Evolutionary conservation across 2,888 invertebrate species (phyloP), one percentile per base, ranked within the genome.

Genomic region (Acleris holmiana): DNA sequence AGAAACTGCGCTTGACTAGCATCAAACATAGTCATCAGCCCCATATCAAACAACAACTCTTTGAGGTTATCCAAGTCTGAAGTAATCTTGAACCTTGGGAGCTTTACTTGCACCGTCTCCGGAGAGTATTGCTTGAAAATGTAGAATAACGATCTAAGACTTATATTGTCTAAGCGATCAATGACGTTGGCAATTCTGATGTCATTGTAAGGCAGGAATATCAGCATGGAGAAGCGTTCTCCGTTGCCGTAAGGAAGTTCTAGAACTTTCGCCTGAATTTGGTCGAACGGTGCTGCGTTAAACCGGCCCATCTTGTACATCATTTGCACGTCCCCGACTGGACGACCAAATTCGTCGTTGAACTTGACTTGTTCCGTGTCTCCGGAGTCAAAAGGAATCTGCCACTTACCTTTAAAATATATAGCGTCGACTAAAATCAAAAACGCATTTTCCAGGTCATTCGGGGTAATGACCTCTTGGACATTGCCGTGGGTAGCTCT

Each of bases 41-140:
- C 91, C 89, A 91, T 91, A 66, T 89, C 89, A 0, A 72, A 74
- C 0, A 91, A 71, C 1, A 89, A 67, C 46, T 92, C 90, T 80
- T 87, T 95, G 87, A 69, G 73, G 65, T 90, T 88, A 56, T 80
- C 83, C 19, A 89, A 72, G 18, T 90, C 86, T 0, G 95, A 94
- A 1, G 88, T 78, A 4, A 94, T 88, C 62, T 89, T 92, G 73
- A 95, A 95, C 70, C 91, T 90, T 0, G 95, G 95, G 47, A 95
- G 71, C 70, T 93, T 89, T 0, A 95, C 93, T 35, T 89, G 85
- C 0, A 94, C 93, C 2, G 84, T 84, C n/a, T 79, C 86, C 0
- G 85, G 79, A 13, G 81, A 79, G 2, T 85, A 77, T 18, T 77
- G 76, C 0, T 78, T 74, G 40, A 94, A 85, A 6, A 83, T 75